Base-by-base conservation (phyloP, 1,140 invertebrate species). In the Ceratina australensis region DNA sequence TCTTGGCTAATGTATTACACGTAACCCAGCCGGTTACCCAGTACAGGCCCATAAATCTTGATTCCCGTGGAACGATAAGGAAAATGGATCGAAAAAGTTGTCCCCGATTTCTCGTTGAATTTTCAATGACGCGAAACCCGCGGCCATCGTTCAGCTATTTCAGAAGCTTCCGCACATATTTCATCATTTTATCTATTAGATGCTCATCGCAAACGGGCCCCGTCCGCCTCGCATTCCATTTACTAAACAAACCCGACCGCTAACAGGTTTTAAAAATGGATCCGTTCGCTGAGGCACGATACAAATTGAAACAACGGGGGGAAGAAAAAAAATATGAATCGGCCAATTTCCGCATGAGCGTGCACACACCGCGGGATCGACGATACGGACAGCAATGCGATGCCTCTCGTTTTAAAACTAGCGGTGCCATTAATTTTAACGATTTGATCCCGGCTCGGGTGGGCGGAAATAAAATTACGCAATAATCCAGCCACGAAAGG, bases 41-140 rank as follows among this genome's bases (percentile, higher is more conserved):
- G 52, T 56, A 69, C 33, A 56, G 33, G 54, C 26, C 28, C 67
- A 69, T 69, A 69, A 69, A 69, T 69, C 67, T 69, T 69, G 67
- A 69, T 69, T 42, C 56, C 12, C 52, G 20, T 1, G 12, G 28
- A 26, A 16, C 52, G 52, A 69, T 33, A 69, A 69, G 67, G 52
- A 42, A 56, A 57, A 69, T 69, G 67, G 67, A 69, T 69, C 16
- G 67, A 56, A 57, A 57, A 56, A 69, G 26, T 69, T 69, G 52
- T 69, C 52, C 28, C 52, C 67, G 28, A 56, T 69, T 56, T 56
- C 13, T 20, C 26, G 15, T 18, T 8, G 67, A 56, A 57, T 69
- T 69, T 69, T 69, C 67, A 56, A 69, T 69, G 28, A 57, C 52
- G 28, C 26, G 33, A 20, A 16, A 10, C 52, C 26, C 4, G 13